Evolutionary conservation across 2,113 vertebrate genomes (phyloP).

Genomic region (Gobius niger): DNA sequence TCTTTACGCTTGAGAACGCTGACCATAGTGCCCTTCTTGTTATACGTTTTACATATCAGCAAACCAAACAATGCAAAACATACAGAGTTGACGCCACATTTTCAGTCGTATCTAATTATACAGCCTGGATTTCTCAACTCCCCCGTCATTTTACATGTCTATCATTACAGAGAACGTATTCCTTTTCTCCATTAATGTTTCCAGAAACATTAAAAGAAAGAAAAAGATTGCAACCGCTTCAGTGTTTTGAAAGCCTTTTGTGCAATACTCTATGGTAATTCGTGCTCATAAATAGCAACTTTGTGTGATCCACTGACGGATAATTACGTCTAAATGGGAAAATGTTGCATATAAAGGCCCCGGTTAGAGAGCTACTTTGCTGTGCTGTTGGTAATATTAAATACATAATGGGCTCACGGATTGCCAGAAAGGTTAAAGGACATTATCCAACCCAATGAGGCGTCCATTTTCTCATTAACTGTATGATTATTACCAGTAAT

Average conservation of each 20-base stretch:
- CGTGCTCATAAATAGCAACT: not conserved
- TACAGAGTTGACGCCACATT: too few relatives aligned
- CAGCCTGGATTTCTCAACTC: too few relatives aligned
- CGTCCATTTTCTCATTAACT: slow-evolving; percentile 28
- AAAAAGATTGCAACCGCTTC: not conserved
- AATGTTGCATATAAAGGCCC: slow-evolving; percentile 2
- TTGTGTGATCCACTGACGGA: not conserved
- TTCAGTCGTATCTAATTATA: too few relatives aligned
- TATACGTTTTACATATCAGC: too few relatives aligned
- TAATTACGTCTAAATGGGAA: not conserved
- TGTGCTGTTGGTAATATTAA: slow-evolving; percentile 7
- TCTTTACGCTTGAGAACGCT: too few relatives aligned
- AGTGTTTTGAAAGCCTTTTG: slow-evolving; percentile 3
- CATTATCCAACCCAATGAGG: not conserved
- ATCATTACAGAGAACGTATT: not conserved
- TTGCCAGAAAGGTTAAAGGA: slow-evolving; percentile 4
- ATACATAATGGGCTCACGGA: not conserved
- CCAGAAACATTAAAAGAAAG: not conserved
- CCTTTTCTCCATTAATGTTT: not conserved
- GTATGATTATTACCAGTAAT: slow-evolving; percentile 28
- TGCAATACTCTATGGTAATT: not conserved
- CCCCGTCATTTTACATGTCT: not conserved
- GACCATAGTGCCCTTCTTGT: too few relatives aligned
- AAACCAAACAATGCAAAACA: too few relatives aligned
- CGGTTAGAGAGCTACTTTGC: not conserved